Evolutionary conservation across 2,113 vertebrate species (phyloP).

Genomic region (Lampris incognitus): DNA sequence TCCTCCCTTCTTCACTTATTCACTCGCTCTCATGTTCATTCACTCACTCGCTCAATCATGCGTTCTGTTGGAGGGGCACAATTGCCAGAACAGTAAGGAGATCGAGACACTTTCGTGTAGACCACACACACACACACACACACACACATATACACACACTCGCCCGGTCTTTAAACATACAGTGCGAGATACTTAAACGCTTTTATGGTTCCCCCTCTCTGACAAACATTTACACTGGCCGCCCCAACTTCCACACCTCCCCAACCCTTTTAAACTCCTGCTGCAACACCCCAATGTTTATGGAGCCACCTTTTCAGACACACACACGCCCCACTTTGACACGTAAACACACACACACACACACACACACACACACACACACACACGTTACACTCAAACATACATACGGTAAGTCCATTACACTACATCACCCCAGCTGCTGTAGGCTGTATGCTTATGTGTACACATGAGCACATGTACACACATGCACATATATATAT

Average conservation of each 20-base stretch:
- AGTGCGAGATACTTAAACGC: constrained; percentile 35
- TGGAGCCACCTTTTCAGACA: constrained; percentile 20
- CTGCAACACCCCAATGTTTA: constrained; percentile 40
- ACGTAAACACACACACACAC: constrained; percentile 22
- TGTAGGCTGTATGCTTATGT: constrained; percentile 3
- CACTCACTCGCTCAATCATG: background rate
- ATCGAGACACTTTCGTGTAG: background rate
- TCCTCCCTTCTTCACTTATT: no score
- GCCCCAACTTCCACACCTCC: constrained; percentile 39
- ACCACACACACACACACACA: constrained; percentile 11
- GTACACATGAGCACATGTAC: no score
- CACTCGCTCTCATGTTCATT: no score
- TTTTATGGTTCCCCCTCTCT: constrained; percentile 22
- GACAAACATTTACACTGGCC: constrained; percentile 55
- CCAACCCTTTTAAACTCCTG: constrained; percentile 39
- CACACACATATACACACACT: background rate
- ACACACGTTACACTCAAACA: background rate
- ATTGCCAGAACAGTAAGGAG: constrained; percentile 18
- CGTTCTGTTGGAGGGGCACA: constrained; percentile 15
- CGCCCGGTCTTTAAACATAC: constrained; percentile 20
- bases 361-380: constrained; percentile 5
- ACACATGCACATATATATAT: no score
- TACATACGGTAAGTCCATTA: no score
- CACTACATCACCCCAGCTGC: no score
- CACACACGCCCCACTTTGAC: background rate